A percentile compares a stretch with the other conserved stretches of the same genome.
These are phyloP conservation scores for Bursaphelenchus okinawaensis DNA, from an alignment of 2,888 invertebrate species.

Conservation along the genomic window DNA sequence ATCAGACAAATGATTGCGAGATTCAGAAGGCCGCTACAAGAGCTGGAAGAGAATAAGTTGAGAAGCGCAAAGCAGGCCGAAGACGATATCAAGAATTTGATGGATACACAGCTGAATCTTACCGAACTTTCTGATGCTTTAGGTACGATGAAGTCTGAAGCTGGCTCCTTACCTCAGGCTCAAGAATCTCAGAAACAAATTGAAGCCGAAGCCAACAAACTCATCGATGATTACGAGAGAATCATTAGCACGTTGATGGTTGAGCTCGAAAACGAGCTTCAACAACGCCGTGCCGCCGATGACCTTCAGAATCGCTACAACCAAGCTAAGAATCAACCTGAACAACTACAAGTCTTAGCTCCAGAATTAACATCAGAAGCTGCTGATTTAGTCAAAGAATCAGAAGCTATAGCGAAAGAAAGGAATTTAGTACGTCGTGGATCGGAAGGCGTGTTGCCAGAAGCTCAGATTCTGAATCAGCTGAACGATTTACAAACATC, in stretches of 20 bases:
- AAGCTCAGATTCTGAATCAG: background rate
- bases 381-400: background rate
- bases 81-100: background rate
- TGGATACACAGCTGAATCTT: slow-evolving; percentile 1
- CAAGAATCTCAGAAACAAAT: background rate
- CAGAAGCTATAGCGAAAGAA: background rate
- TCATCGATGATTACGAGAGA: background rate
- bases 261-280: slow-evolving; percentile 2
- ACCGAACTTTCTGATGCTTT: background rate
- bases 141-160: background rate
- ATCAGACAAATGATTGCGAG: background rate
- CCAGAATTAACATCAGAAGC: background rate
- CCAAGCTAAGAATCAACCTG: background rate
- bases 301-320: background rate
- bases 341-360: background rate
- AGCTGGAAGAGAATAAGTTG: background rate
- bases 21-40: background rate
- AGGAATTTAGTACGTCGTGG: background rate
- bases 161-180: background rate
- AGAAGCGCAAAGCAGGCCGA: background rate
- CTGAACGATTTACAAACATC: background rate
- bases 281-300: background rate
- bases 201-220: background rate
- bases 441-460: background rate
- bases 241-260: slow-evolving; percentile 6